These are phyloP conservation scores for Caenorhabditis sp. DNA, from an alignment of 2,888 invertebrate species.

Conservation along the genomic window DNA sequence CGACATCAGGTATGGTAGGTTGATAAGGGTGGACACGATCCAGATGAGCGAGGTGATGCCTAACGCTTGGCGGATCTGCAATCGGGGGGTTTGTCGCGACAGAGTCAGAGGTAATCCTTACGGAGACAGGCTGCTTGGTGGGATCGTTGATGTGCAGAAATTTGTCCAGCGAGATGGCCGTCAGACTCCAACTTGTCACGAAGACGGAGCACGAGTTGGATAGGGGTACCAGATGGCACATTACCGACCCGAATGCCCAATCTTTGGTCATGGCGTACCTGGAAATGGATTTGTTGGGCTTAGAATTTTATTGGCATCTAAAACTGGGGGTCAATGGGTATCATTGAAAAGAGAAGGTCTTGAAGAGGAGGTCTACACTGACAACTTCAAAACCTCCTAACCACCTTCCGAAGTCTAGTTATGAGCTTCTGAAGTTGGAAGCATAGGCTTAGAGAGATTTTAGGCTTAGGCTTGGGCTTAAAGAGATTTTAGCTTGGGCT, in stretches of 20 bases:
- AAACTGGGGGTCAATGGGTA: no score
- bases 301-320: no score
- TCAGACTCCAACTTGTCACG: constrained; percentile 82
- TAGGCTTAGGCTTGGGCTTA: no score
- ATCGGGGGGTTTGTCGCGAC: no score
- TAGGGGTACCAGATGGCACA: constrained; percentile 82
- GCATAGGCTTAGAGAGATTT: no score
- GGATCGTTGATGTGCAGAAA: constrained; percentile 83
- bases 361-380: no score
- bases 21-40: constrained; percentile 80
- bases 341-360: no score
- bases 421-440: no score
- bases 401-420: no score
- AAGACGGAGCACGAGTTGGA: constrained; percentile 83
- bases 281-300: constrained; percentile 2
- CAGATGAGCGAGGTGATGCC: constrained; percentile 79
- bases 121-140: constrained; percentile 80
- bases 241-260: constrained; percentile 82
- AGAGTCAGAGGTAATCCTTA: no score
- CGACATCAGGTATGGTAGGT: constrained; percentile 82
- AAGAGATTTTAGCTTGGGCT: no score
- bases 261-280: constrained; percentile 81
- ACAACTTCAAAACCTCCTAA: no score
- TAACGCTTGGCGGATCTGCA: constrained; percentile 73
- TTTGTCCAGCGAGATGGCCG: constrained; percentile 83